Percentiles rank a stretch among this genome's conserved stretches.
Conservation (phyloP, 2,888 invertebrate species). For the Drosophila rubida region DNA sequence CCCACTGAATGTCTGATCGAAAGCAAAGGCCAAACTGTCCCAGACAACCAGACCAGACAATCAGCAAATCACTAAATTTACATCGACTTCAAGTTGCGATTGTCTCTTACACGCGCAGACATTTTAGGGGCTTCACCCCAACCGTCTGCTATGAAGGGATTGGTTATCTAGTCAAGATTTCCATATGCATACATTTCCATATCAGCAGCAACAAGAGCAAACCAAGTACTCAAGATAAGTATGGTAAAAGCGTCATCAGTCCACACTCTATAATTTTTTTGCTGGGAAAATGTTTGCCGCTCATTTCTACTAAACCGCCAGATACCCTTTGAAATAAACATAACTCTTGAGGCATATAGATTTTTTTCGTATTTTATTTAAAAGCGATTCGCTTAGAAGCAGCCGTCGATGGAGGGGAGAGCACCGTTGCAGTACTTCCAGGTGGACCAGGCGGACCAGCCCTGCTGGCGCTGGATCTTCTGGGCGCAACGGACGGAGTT, state of each 20-base stretch:
- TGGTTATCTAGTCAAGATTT: constrained; percentile 5
- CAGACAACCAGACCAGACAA: constrained; percentile 26
- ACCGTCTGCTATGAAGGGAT: neutral
- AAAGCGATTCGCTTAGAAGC: constrained; percentile 59
- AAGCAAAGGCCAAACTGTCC: constrained; percentile 61
- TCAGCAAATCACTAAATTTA: constrained; percentile 17
- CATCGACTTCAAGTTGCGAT: constrained; percentile 6
- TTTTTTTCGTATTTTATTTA: neutral
- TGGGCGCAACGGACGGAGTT: constrained; percentile 73
- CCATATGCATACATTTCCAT: neutral
- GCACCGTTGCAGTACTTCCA: constrained; percentile 70
- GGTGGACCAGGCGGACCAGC: constrained; percentile 81
- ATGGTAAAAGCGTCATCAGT: neutral
- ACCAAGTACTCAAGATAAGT: constrained; percentile 13
- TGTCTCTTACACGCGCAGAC: constrained; percentile 4
- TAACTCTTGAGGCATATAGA: neutral
- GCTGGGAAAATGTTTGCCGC: too few species aligned
- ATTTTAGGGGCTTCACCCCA: neutral
- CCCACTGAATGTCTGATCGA: constrained; percentile 40
- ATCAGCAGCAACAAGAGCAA: neutral
- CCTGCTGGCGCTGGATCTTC: constrained; percentile 72
- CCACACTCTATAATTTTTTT: too few species aligned
- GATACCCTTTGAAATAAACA: neutral
- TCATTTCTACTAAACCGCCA: neutral
- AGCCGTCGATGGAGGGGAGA: constrained; percentile 68